Evolutionary conservation across 2,888 invertebrate species (phyloP).

Genomic region (Lochmaea capreae): DNA sequence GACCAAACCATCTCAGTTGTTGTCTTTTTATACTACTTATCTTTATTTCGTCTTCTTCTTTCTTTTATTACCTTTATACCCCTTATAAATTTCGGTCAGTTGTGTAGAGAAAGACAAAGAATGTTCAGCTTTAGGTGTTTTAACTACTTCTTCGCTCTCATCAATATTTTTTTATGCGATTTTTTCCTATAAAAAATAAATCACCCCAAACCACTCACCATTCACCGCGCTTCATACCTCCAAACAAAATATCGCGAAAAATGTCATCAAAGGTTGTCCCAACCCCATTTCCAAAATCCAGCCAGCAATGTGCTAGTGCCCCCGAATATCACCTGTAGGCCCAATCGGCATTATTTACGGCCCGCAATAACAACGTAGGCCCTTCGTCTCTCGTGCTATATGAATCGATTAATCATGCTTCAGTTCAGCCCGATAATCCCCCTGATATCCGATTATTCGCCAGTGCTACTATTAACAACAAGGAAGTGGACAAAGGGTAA

Average conservation of each 20-base stretch:
- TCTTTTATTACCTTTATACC: no score
- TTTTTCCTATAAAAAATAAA: constrained; percentile 11
- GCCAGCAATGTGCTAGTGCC: constrained; percentile 20
- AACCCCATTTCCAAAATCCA: constrained; percentile 7
- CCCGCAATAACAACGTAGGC: constrained; percentile 60
- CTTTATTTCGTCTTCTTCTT: no score
- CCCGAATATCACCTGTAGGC: constrained; percentile 60
- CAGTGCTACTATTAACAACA: constrained; percentile 2
- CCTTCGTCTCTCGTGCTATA: constrained; percentile 56
- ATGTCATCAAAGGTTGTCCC: constrained; percentile 8
- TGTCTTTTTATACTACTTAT: no score
- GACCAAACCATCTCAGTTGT: no score
- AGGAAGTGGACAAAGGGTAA: constrained; percentile 8
- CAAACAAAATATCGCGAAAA: constrained; percentile 16
- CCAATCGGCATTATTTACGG: constrained; percentile 61
- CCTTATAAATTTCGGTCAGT: no score
- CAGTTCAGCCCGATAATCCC: constrained; percentile 64
- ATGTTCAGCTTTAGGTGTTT: no score
- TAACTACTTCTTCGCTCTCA: no score
- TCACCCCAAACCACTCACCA: neutral
- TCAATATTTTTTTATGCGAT: neutral
- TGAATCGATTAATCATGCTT: constrained; percentile 66
- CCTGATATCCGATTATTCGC: constrained; percentile 63
- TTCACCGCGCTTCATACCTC: constrained; percentile 1
- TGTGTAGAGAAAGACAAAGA: no score